Base-by-base conservation (phyloP, 1,140 invertebrate genomes). In the Lutraria rhynchaena region DNA sequence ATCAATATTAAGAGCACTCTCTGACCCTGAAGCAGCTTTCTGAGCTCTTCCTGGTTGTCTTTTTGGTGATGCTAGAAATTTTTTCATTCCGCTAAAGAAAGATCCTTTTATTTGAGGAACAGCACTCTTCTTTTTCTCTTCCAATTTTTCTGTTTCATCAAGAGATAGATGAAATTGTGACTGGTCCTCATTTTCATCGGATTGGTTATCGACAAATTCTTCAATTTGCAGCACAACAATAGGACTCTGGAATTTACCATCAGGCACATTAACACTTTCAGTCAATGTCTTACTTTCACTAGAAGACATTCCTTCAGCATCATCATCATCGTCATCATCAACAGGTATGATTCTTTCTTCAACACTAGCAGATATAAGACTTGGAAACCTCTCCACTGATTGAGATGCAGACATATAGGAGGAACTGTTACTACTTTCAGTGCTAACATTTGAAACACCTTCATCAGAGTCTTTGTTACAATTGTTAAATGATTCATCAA, bases 121-220 rank as follows among this genome's bases (percentile, higher is more conserved):
- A 73, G 60, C 65, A 49, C 13, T 83, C 75, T 69, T 82, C 63
- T 70, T 83, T 44, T 57, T 78, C 17, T 63, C 33, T 24, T 49
- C 65, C 24, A 58, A 44, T 33, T 57, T 80, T 4, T 87, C 75
- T 41, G 46, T 75, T 35, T 81, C 65, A 24, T 89, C 89, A 13
- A 90, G 61, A 24, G 89, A 89, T 37, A 90, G 60, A 75, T 86
- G 70, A 70, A 90, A 90, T 55, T 88, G 87, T 55, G 75, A 81
- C 19, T 89, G 85, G 61, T 81, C 78, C 15, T 86, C 84, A 67
- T 31, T 63, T 2, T 35, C 58, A 33, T 17, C 44, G 46, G 37
- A 67, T 41, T 67, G 63, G n/a, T 29, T n/a, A n/a, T n/a, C n/a
- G n/a, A n/a, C n/a, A n/a, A n/a, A n/a, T n/a, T n/a, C n/a, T 5